Conservation (phyloP, 2,797 vertebrate species). For the Stomatorhinus walkeri region DNA sequence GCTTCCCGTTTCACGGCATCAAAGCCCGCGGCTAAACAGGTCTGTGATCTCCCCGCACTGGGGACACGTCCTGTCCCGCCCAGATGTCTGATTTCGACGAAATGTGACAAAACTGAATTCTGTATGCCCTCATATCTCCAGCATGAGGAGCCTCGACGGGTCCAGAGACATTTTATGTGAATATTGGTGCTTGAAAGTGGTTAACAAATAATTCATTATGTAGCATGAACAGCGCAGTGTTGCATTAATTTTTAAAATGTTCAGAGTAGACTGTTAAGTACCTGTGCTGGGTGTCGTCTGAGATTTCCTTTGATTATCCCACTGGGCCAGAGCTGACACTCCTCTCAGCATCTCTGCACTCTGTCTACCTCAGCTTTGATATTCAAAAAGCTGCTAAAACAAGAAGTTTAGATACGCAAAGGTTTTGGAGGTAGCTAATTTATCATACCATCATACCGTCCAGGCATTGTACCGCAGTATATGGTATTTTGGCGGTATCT, state of each 20-base stretch:
- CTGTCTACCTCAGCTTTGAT: neutral
- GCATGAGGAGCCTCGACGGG: neutral
- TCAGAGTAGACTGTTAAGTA: neutral
- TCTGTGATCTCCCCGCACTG: neutral
- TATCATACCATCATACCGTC: neutral
- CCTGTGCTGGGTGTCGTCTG: neutral
- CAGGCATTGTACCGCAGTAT: neutral
- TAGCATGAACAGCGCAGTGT: neutral
- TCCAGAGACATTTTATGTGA: neutral
- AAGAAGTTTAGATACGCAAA: neutral
- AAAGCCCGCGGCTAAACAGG: neutral
- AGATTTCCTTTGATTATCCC: neutral
- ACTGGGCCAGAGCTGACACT: neutral
- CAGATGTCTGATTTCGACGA: neutral
- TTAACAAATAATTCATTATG: neutral
- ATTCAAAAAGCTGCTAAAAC: neutral
- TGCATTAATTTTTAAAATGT: neutral
- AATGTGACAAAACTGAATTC: neutral
- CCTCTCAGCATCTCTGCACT: neutral
- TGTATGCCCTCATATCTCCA: neutral
- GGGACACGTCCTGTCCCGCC: neutral
- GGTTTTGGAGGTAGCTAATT: neutral
- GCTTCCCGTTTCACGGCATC: neutral
- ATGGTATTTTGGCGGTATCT: neutral
- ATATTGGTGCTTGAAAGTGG: neutral